Conservation (phyloP, 2,113 vertebrate genomes). For the Stigmatopora nigra region DNA sequence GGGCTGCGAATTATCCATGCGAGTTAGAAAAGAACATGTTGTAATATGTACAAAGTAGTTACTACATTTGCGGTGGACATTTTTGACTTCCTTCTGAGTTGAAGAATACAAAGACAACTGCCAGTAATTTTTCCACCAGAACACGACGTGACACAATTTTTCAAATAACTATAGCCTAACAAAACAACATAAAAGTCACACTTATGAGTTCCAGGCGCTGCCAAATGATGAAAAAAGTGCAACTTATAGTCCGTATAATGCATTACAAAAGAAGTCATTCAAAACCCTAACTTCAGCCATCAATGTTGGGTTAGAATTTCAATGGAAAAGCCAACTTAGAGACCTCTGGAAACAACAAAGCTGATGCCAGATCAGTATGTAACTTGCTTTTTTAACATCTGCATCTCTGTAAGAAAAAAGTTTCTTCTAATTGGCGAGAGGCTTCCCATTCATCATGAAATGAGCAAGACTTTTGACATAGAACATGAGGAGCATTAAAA, state of each 20-base stretch:
- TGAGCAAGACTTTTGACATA: not conserved
- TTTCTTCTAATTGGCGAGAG: not conserved
- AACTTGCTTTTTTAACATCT: not conserved
- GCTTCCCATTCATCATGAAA: not conserved
- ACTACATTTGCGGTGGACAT: not conserved
- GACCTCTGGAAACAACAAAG: not conserved
- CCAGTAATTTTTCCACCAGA: not conserved
- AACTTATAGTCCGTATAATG: too few species aligned
- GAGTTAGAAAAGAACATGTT: slow-evolving; percentile 44
- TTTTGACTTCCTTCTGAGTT: not conserved
- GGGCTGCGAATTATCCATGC: slow-evolving; percentile 24
- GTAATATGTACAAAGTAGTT: slow-evolving; percentile 6
- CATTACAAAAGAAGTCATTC: too few species aligned
- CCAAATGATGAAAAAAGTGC: too few species aligned
- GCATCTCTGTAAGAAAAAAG: not conserved
- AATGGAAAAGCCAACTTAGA: not conserved
- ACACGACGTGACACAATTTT: not conserved
- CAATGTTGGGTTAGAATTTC: not conserved
- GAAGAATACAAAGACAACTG: not conserved
- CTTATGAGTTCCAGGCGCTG: too few species aligned
- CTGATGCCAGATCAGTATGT: too few species aligned
- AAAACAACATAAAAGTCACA: too few species aligned
- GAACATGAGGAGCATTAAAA: not conserved
- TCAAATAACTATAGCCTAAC: too few species aligned
- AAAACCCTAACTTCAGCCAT: not conserved